These are phyloP conservation scores for Cylloceria caligata DNA, from an alignment of 2,888 invertebrate species.

Conservation along the genomic window DNA sequence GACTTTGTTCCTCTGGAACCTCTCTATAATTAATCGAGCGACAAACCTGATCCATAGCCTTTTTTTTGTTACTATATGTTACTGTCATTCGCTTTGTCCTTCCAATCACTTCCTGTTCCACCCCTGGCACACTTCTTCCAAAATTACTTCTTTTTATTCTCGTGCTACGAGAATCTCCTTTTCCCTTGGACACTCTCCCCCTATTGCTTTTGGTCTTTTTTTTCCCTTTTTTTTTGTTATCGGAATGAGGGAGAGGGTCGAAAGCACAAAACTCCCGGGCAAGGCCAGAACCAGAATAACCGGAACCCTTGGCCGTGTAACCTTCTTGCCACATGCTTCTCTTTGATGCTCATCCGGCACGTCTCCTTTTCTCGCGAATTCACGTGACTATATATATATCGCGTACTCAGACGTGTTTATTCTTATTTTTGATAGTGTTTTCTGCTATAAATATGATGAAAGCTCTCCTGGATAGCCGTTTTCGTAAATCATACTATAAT, in stretches of 20 bases:
- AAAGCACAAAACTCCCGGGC: conserved; percentile 68
- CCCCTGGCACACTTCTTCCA: neutral
- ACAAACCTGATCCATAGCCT: neutral
- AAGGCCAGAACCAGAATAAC: conserved; percentile 78
- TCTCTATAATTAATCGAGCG: neutral
- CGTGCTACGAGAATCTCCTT: conserved; percentile 19
- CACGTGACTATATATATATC: conserved; percentile 1
- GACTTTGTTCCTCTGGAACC: neutral
- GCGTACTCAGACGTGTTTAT: neutral
- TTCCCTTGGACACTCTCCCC: conserved; percentile 48
- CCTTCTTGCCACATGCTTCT: conserved; percentile 64
- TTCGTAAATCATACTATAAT: neutral
- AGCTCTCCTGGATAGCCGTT: neutral
- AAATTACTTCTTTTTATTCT: conserved; percentile 5
- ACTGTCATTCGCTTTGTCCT: neutral
- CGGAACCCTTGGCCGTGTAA: conserved; percentile 73
- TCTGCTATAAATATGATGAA: neutral
- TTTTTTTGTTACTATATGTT: neutral
- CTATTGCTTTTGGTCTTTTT: conserved; percentile 55
- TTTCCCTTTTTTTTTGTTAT: conserved; percentile 67
- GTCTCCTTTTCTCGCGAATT: conserved; percentile 11
- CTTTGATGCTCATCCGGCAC: conserved; percentile 42
- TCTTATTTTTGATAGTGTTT: neutral
- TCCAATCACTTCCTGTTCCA: conserved; percentile 12
- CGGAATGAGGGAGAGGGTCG: conserved; percentile 67